A percentile compares a stretch with the other conserved stretches of the same genome.
phyloP scores from a whole-genome alignment of 2,888 invertebrate genomes.

The Nomada flava region DNA sequence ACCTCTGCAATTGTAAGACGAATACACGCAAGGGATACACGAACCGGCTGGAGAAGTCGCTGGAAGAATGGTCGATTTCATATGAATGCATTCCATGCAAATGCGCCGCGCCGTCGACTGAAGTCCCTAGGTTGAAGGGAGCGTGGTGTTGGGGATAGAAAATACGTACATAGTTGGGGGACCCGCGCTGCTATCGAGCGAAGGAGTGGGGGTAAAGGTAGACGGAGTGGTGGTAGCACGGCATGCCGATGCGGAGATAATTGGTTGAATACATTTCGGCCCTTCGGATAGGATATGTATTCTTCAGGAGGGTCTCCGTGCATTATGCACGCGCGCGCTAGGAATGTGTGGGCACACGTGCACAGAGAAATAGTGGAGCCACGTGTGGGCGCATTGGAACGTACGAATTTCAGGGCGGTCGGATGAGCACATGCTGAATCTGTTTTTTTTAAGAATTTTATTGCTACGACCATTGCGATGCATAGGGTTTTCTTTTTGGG shows the following conservation, averaged over 20 bases:
- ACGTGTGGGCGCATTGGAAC: conserved; percentile 1
- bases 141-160: not conserved
- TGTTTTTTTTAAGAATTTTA: not conserved
- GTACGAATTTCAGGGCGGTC: conserved; percentile 1
- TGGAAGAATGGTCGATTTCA: conserved; percentile 75
- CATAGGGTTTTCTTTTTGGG: not conserved
- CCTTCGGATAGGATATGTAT: conserved; percentile 52
- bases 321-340: conserved; percentile 59
- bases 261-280: conserved; percentile 74
- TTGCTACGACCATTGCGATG: too few species aligned
- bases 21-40: conserved; percentile 41
- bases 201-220: conserved; percentile 39
- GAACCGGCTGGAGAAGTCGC: conserved; percentile 53
- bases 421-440: not conserved
- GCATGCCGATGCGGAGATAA: conserved; percentile 72
- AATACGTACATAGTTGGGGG: not conserved
- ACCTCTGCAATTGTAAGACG: conserved; percentile 17
- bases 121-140: conserved; percentile 3
- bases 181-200: not conserved
- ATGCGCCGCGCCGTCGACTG: conserved; percentile 46
- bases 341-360: conserved; percentile 30
- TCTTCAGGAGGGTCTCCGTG: conserved; percentile 40
- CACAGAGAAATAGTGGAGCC: not conserved
- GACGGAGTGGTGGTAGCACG: conserved; percentile 36
- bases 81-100: conserved; percentile 75